A percentile compares a stretch with the other conserved stretches of the same genome.
Evolutionary conservation across 2,113 vertebrate species (phyloP).

Genomic region (Baryphthengus martii): DNA sequence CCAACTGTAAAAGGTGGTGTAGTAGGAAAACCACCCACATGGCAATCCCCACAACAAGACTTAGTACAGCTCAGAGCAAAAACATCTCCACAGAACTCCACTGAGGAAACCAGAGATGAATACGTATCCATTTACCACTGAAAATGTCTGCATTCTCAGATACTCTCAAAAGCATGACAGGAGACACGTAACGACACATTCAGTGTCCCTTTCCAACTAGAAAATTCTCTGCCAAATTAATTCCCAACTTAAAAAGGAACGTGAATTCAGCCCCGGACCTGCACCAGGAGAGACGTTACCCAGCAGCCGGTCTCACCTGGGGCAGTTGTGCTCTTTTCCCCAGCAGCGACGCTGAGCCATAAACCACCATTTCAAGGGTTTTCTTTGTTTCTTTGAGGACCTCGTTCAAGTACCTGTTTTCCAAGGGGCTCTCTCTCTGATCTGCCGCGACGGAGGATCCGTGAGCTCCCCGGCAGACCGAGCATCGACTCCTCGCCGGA

Average conservation of each 20-base stretch:
- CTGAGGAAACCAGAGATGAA: neutral
- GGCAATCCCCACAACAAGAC: fast-evolving
- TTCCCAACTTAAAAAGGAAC: neutral
- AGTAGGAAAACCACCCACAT: fast-evolving
- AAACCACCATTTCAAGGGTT: neutral
- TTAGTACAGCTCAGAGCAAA: neutral
- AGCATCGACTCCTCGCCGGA: neutral
- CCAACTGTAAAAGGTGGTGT: neutral
- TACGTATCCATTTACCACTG: neutral
- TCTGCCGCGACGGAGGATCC: neutral
- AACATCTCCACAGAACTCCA: fast-evolving
- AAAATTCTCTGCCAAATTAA: neutral
- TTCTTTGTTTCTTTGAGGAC: neutral
- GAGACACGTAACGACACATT: fast-evolving
- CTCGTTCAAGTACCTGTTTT: neutral
- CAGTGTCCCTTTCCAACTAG: neutral
- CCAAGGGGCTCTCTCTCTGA: neutral
- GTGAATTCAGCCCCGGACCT: neutral
- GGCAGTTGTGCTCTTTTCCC: neutral
- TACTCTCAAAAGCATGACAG: neutral
- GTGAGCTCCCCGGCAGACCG: neutral
- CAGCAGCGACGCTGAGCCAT: fast-evolving
- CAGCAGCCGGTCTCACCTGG: neutral
- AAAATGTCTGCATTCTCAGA: neutral
- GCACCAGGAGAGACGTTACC: no score